Base-by-base conservation (phyloP, 2,888 invertebrate genomes). In the Plebejus argus region DNA sequence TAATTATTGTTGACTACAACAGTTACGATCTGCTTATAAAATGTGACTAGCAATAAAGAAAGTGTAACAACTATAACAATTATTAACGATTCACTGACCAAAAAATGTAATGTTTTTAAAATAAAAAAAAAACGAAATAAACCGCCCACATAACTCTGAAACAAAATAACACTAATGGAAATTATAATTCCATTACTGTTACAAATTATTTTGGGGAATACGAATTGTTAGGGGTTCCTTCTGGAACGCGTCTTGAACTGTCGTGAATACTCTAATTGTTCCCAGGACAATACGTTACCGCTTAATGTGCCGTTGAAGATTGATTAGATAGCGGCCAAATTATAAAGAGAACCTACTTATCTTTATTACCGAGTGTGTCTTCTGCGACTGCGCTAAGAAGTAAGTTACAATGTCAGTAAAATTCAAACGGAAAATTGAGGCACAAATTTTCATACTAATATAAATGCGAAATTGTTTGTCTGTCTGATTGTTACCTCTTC, bases 251-350 rank as follows among this genome's bases (percentile, higher is more conserved):
- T 74, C 74, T 74, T 74, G 74, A 74, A 74, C 53, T 28, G 74
- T 74, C 74, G 49, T 74, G 74, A 49, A 53, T 74, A 74, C 49
- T 74, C 74, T 74, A 74, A 74, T 74, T 74, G 74, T 74, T 74
- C 74, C 74, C 74, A 74, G 18, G 74, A 74, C 74, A 53, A 74
- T 74, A 53, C 74, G 28, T 74, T 74, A 74, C 74, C 74, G 53
- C 8, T 74, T 74, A 74, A 74, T 74, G 74, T 74, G 49, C 53
- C 74, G 74, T 74, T 28, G 53, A 74, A 74, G 74, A 74, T 74
- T 74, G 74, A 74, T 74, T 74, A 74, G 74, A 74, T 74, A 28
- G 49, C 49, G 7, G 1, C 2, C 28, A 33, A 74, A 74, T 74
- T 49, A 74, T 74, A 74, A 74, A 53, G 53, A 49, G 53, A 74